Evolutionary conservation across 2,888 invertebrate species (phyloP), one percentile per base, ranked within the genome.

Genomic region (Exephanes ischioxanthus): DNA sequence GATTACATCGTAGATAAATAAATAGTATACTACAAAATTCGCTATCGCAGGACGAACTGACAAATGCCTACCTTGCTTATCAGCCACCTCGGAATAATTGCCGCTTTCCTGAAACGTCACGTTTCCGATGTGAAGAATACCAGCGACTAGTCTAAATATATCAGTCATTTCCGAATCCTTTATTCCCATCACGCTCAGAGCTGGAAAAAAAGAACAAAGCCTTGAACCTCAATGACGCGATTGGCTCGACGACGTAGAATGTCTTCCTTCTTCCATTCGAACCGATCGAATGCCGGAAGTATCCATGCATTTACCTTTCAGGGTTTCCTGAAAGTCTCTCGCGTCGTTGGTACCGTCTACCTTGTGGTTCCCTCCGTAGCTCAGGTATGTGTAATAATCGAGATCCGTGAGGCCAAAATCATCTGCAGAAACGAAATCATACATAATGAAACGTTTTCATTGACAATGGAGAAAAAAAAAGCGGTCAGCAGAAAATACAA

Each of bases 291-390:
- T 26, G 63, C 53, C 37, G 48, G 48, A 75, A 75, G 45, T 66
- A 22, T 33, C 73, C 4, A 41, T 58, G 11, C 55, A 67, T 55
- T 85, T 89, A 94, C 94, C 94, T 92, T 94, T 94, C 90, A 96
- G 91, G 0, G 96, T 96, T 90, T 96, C 96, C 89, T 95, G 94
- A 91, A 96, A 96, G 86, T 96, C 96, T 80, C 95, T 94, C 2
- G 94, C 94, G 92, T 96, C 96, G 89, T 96, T 95, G 0, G 95
- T 95, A n/a, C 96, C 96, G 67, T 96, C 96, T 3, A 96, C 96
- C 84, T 94, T 94, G 91, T 95, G 96, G 87, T 90, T 93, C 19
- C 95, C 95, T 85, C 96, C 96, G 90, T 96, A 95, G 88, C 95
- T 95, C 80, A 96, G 93, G 90, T 96, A 96, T 85, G 94, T 93